Evolutionary conservation across 2,113 vertebrate genomes (phyloP), one percentile per base, ranked within the genome.

Genomic region (Scatophagus argus): DNA sequence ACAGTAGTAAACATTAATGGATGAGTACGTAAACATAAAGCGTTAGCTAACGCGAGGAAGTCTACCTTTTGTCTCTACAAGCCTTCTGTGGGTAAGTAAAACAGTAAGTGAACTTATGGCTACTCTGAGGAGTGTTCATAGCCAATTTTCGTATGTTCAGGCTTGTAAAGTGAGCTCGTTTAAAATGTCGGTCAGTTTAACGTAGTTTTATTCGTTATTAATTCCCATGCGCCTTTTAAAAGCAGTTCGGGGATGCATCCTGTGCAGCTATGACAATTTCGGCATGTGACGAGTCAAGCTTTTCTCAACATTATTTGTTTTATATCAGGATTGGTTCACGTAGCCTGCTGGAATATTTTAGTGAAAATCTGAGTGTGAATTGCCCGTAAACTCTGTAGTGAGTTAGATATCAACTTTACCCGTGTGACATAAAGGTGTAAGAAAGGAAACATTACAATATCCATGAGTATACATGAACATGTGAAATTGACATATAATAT

Each of bases 51-150:
- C n/a, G n/a, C n/a, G n/a, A n/a, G n/a, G n/a, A n/a, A n/a, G n/a
- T n/a, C 32, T 10, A 11, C 6, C 0, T 12, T 2, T 9, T n/a
- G 23, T 31, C 0, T 14, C 56, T 0, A 9, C 8, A 2, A 21
- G 3, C 0, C 21, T 19, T 0, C 58, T 12, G 7, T 0, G 3
- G 81, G 87, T 89, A 38, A 87, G 85, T 85, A n/a, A 29, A 75
- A 3, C 12, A 23, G 16, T 27, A 8, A 21, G 1, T 32, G 13
- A 2, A 5, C 2, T n/a, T 13, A 11, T 7, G 43, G 36, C 5
- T 46, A 32, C 0, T 3, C 11, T 21, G 55, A 49, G 3, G 55
- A 49, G 3, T 8, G 12, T 19, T 6, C 27, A 25, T 17, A 6
- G 47, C 4, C 34, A 0, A 0, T 32, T 60, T 13, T 4, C 4